Base-by-base conservation (phyloP, 2,888 invertebrate genomes). In the Leptinotarsa rubiginosa region DNA sequence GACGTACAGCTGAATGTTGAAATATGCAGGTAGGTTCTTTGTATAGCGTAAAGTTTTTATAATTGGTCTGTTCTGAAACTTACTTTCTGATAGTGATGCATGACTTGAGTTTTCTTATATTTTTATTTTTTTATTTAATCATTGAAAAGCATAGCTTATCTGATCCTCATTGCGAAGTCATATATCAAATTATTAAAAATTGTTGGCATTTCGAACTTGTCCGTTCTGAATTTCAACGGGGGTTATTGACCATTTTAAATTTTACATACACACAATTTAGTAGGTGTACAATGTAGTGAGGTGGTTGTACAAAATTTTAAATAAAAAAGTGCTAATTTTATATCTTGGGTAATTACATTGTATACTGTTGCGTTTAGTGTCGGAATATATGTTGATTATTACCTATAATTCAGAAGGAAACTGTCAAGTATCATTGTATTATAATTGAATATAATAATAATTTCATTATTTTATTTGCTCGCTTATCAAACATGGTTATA, bases 261-360 rank as follows among this genome's bases (percentile, higher is more conserved):
- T 77, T 79, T 77, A 78, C 75, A 77, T 74, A 76, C 68, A 70
- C 77, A 75, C 81, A 81, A 82, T 83, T 81, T 83, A 84, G 82
- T 87, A 85, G 86, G 82, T 86, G 86, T 87, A 87, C 84, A 85
- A 85, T 85, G 86, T 87, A 87, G 87, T 82, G 77, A n/a, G n/a
- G 87, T 87, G 87, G 86, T 86, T 87, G 87, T 87, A 87, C 87
- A 87, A 85, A 86, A 84, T 84, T 85, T 80, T 84, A 83, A 83
- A 81, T 76, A 70, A 76, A 78, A 77, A 79, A 80, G 13, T 82
- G 83, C 83, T 83, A 83, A 83, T 82, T 81, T 80, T 75, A 75
- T 70, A 72, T 70, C 65, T 59, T 52, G 62, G 72, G 70, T 74
- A 72, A 72, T 54, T 71, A 52, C 54, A 70, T 66, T 68, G 67